Conservation (phyloP, 2,113 vertebrate genomes). For the Phalacrocorax carbo region DNA sequence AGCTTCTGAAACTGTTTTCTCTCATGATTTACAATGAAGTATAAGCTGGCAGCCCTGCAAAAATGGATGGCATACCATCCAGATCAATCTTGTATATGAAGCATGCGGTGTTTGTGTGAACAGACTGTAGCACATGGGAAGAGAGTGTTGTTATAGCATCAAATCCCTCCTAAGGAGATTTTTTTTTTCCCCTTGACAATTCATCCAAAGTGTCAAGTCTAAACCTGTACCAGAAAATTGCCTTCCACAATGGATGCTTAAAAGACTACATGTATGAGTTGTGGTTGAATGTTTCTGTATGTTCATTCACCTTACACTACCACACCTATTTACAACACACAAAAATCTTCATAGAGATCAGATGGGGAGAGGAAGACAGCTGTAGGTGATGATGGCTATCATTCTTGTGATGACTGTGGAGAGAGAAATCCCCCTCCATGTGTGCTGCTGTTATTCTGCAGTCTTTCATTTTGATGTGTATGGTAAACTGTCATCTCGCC, state of each 20-base stretch:
- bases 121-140: neutral
- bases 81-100: neutral
- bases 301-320: neutral
- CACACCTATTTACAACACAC: neutral
- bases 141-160: neutral
- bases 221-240: neutral
- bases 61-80: neutral
- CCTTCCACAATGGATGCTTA: neutral
- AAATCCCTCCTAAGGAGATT: neutral
- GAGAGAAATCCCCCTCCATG: neutral
- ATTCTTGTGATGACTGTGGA: neutral
- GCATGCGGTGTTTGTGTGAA: neutral
- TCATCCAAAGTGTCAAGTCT: neutral
- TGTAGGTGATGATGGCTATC: conserved; percentile 1
- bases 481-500: neutral
- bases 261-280: neutral
- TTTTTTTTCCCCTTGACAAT: neutral
- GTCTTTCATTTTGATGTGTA: neutral
- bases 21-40: conserved; percentile 24
- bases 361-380: neutral
- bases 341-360: neutral
- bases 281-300: neutral
- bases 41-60: neutral
- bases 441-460: neutral
- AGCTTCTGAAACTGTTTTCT: conserved; percentile 29